A percentile compares a stretch with the other conserved stretches of the same genome.
Conservation (phyloP, 1,140 invertebrate species). For the Drosophila neocordata region DNA sequence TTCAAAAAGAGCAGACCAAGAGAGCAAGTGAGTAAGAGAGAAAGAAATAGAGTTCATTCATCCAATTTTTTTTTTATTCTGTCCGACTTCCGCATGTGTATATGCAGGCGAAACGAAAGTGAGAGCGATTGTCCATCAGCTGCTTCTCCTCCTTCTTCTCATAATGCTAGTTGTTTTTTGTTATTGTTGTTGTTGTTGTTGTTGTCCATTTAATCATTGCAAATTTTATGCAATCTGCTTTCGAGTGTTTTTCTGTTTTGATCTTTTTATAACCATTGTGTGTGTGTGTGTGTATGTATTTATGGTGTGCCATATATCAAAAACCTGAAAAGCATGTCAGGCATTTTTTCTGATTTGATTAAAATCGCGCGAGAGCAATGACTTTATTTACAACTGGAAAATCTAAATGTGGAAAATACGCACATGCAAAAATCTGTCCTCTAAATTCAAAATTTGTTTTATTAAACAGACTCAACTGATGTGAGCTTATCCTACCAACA, state of each 20-base stretch:
- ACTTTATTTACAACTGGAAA: conserved; percentile 36
- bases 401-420: conserved; percentile 13
- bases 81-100: conserved; percentile 59
- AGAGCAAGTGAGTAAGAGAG: not conserved
- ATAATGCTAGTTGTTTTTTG: conserved; percentile 21
- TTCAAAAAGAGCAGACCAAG: conserved; percentile 9
- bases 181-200: no score
- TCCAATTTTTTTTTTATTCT: conserved; percentile 47
- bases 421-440: not conserved
- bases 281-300: conserved; percentile 15
- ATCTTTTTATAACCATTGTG: conserved; percentile 65
- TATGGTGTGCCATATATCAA: conserved; percentile 57
- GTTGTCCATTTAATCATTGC: conserved; percentile 74
- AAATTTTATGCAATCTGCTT: conserved; percentile 78
- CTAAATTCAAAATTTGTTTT: not conserved
- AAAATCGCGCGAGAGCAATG: conserved; percentile 60
- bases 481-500: not conserved
- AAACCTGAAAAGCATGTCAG: conserved; percentile 47
- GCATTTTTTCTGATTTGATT: conserved; percentile 48
- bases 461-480: not conserved
- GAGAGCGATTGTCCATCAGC: conserved; percentile 31
- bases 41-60: conserved; percentile 63
- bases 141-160: not conserved
- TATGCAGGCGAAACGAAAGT: conserved; percentile 57
- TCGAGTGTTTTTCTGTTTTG: conserved; percentile 44